Base-by-base conservation (phyloP, 1,140 invertebrate genomes). In the Philotrypesis tridentata region DNA sequence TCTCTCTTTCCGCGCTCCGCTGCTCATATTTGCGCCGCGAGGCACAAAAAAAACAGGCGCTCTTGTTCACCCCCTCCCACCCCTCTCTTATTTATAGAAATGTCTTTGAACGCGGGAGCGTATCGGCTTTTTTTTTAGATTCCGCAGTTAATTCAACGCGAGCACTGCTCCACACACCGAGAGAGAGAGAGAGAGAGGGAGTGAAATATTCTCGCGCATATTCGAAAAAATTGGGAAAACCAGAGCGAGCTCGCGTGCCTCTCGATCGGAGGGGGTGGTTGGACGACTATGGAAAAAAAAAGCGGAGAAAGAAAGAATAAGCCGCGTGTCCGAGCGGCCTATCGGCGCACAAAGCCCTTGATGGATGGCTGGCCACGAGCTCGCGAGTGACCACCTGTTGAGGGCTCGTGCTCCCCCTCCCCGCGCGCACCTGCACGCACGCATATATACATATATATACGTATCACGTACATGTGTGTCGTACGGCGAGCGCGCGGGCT, bases 311-410 rank as follows among this genome's bases (percentile, higher is more conserved):
- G 67, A 67, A 67, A 27, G 27, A 65, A 65, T 3, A 27, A 63
- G 27, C 3, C 12, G 23, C 21, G 27, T 65, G n/a, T 29, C 27
- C 12, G 63, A 65, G 1, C 25, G 61, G 27, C 61, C 61, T 65
- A 29, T 29, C 61, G 61, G 61, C 61, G 75, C 61, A 73, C 65
- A 82, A 72, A 76, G 33, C 81, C 74, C 80, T 78, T 82, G 81
- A 82, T 82, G 81, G 81, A 82, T 82, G 70, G 75, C 68, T 72
- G 37, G 74, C 72, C 80, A 55, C 67, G 65, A 40, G 68, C n/a
- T 23, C 48, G 55, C 40, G 75, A 82, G 68, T 82, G 81, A 82
- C 81, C 81, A 82, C 81, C 81, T 82, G 81, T 82, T 82, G 81
- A 82, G 33, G 55, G 27, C 11, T 55, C 6, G 17, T 55, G 48